A percentile compares a stretch with the other conserved stretches of the same genome.
phyloP scores from a whole-genome alignment of 2,797 vertebrate genomes.

The Sebastes minor region DNA sequence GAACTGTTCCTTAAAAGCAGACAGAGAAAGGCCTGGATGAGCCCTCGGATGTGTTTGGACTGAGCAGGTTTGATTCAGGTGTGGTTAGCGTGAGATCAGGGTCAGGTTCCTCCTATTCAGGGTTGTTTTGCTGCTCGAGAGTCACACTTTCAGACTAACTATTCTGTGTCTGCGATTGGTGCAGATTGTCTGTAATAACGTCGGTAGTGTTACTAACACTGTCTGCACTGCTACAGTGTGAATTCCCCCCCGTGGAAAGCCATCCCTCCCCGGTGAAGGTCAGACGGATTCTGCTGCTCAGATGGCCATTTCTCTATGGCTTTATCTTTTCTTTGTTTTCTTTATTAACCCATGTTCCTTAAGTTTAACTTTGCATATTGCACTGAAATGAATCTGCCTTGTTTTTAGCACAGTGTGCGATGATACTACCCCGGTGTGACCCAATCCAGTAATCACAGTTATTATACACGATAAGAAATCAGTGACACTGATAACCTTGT shows the following conservation, averaged over 20 bases:
- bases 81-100: neutral
- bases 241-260: neutral
- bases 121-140: neutral
- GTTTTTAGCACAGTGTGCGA: constrained; percentile 38
- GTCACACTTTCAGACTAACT: neutral
- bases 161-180: neutral
- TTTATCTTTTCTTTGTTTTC: neutral
- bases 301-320: constrained; percentile 26
- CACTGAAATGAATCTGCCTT: constrained; percentile 67
- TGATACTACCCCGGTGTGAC: constrained; percentile 5
- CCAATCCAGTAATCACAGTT: neutral
- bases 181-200: neutral
- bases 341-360: constrained; percentile 55
- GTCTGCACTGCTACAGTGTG: neutral
- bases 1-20: neutral
- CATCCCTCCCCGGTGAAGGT: constrained; percentile 19
- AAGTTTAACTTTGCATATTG: constrained; percentile 64
- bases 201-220: neutral
- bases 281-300: constrained; percentile 48
- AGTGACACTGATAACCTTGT: neutral
- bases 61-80: constrained; percentile 4
- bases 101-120: constrained; percentile 13
- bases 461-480: neutral
- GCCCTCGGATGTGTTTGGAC: neutral
- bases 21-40: neutral